Conservation (phyloP, 2,888 invertebrate species). For the Synanthedon formicaeformis region DNA sequence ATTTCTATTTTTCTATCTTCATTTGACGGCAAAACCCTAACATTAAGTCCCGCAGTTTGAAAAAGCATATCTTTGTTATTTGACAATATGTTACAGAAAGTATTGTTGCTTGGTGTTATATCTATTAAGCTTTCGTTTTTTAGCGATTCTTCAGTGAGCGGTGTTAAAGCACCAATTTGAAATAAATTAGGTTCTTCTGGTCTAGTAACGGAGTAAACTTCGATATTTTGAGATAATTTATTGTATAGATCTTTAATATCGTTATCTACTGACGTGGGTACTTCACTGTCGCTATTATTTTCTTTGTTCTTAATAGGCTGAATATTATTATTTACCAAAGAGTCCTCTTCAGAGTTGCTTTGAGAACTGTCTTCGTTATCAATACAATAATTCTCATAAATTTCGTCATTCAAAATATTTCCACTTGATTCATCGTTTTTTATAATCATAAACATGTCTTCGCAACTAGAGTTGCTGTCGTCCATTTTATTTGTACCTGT, state of each 20-base stretch:
- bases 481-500: constrained; percentile 22
- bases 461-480: constrained; percentile 18
- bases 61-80: constrained; percentile 14
- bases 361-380: constrained; percentile 9
- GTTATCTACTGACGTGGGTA: constrained; percentile 34
- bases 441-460: constrained; percentile 12
- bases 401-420: constrained; percentile 14
- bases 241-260: constrained; percentile 45
- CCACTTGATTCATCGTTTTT: constrained; percentile 23
- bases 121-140: constrained; percentile 32
- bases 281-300: constrained; percentile 25
- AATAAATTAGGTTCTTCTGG: constrained; percentile 18
- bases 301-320: constrained; percentile 3
- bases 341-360: constrained; percentile 42
- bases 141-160: constrained; percentile 51
- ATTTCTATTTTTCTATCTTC: constrained; percentile 5
- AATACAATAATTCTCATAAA: constrained; percentile 9
- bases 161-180: constrained; percentile 32
- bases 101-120: constrained; percentile 19
- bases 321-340: constrained; percentile 23
- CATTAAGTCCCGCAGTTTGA: constrained; percentile 23
- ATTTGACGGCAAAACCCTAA: constrained; percentile 26
- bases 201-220: constrained; percentile 16
- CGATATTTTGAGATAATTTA: constrained; percentile 30
- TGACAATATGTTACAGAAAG: constrained; percentile 5